Conservation (phyloP, 2,797 vertebrate species). For the Ctenopoma multispine region DNA sequence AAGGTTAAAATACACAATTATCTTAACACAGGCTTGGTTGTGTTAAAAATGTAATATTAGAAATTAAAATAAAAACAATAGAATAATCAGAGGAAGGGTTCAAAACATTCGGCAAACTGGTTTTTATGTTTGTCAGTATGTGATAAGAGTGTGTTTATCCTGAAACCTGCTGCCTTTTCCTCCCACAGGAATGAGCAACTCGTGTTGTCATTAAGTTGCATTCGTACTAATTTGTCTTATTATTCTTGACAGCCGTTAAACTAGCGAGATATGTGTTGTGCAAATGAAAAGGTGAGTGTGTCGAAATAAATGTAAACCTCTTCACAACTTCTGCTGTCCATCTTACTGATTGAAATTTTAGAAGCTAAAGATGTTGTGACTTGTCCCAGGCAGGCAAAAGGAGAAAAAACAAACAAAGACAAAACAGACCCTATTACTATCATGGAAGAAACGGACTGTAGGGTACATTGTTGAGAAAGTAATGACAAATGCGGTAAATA, state of each 20-base stretch:
- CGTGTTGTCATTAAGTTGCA: constrained; percentile 41
- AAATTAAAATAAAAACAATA: background rate
- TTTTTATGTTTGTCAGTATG: constrained; percentile 58
- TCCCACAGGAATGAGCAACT: constrained; percentile 26
- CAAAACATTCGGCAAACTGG: constrained; percentile 58
- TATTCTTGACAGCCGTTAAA: constrained; percentile 39
- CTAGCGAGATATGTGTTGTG: constrained; percentile 21
- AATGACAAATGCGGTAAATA: constrained; percentile 29
- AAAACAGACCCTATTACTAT: constrained; percentile 5
- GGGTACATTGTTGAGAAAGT: constrained; percentile 35
- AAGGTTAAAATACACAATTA: background rate
- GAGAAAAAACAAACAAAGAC: constrained; percentile 13
- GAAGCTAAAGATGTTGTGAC: constrained; percentile 75
- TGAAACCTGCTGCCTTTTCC: constrained; percentile 56
- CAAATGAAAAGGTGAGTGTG: constrained; percentile 27
- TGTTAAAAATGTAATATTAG: constrained; percentile 10
- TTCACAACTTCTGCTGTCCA: constrained; percentile 29
- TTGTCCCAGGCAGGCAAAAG: constrained; percentile 57
- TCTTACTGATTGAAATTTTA: constrained; percentile 64
- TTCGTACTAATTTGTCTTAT: constrained; percentile 42
- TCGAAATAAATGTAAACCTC: constrained; percentile 26
- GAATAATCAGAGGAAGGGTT: constrained; percentile 24
- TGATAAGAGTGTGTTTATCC: constrained; percentile 66
- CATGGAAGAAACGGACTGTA: constrained; percentile 2
- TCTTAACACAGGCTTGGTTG: constrained; percentile 1